Conservation (phyloP, 1,140 invertebrate species). For the Drosophila nigrodunni region DNA sequence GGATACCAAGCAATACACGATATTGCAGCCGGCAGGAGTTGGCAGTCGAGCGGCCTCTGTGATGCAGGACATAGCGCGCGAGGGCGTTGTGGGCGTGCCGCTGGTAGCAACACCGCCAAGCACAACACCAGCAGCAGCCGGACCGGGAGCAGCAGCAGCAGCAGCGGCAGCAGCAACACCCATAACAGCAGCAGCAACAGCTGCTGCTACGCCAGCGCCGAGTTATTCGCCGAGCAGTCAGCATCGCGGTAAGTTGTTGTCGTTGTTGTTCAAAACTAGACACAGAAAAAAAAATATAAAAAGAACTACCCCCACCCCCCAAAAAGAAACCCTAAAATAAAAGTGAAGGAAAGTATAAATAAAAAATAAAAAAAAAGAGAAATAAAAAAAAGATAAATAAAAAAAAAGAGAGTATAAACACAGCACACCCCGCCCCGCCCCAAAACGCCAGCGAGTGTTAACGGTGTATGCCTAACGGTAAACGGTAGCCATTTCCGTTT, state of each 20-base stretch:
- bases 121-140: constrained; percentile 55
- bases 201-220: constrained; percentile 74
- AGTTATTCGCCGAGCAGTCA: constrained; percentile 90
- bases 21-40: constrained; percentile 91
- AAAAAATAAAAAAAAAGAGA: constrained; percentile 22
- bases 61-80: constrained; percentile 90
- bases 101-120: constrained; percentile 86
- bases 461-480: neutral
- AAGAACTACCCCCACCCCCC: neutral
- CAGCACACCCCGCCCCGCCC: neutral
- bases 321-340: too few species aligned
- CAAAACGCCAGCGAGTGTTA: neutral
- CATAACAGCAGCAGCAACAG: constrained; percentile 83
- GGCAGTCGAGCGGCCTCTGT: constrained; percentile 91
- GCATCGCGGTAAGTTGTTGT: constrained; percentile 88
- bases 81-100: constrained; percentile 88
- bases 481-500: neutral
- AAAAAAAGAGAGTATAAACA: constrained; percentile 4
- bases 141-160: constrained; percentile 37
- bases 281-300: constrained; percentile 29
- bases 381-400: constrained; percentile 24
- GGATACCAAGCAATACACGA: constrained; percentile 90
- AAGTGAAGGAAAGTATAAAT: constrained; percentile 7
- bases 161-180: constrained; percentile 52
- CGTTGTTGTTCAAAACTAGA: constrained; percentile 51